Conservation (phyloP, 2,888 invertebrate species). For the Trissonchulus sp. region DNA sequence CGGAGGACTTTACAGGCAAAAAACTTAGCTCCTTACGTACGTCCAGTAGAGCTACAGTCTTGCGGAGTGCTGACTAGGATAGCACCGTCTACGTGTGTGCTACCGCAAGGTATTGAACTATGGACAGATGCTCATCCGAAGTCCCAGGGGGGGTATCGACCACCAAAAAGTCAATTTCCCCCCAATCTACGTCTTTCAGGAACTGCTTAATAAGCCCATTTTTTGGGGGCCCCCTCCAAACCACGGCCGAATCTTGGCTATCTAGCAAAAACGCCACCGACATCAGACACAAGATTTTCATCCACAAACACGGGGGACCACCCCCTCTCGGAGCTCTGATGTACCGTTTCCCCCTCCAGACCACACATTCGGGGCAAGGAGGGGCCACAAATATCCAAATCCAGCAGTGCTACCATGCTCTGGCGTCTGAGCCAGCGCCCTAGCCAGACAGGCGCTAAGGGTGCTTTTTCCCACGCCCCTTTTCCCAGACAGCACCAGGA, state of each 20-base stretch:
- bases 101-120: conserved; percentile 73
- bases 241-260: conserved; percentile 87
- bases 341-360: conserved; percentile 77
- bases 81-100: conserved; percentile 57
- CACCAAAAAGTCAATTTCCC: conserved; percentile 78
- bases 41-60: conserved; percentile 55
- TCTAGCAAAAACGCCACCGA: conserved; percentile 86
- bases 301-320: conserved; percentile 57
- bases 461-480: conserved; percentile 99
- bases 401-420: conserved; percentile 74
- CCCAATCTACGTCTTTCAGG: conserved; percentile 56
- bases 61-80: conserved; percentile 87
- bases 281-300: conserved; percentile 92
- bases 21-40: conserved; percentile 54
- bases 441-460: conserved; percentile 82
- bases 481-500: conserved; percentile 93
- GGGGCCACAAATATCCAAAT: conserved; percentile 97
- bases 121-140: conserved; percentile 89
- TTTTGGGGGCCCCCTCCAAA: conserved; percentile 98
- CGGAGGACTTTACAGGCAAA: conserved; percentile 52
- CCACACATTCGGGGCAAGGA: conserved; percentile 91
- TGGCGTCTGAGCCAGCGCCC: conserved; percentile 62
- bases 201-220: conserved; percentile 67
- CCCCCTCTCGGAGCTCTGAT: conserved; percentile 59
- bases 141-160: conserved; percentile 97